Base-by-base conservation (phyloP, 2,888 invertebrate species). In the Platyscelio sp. region DNA sequence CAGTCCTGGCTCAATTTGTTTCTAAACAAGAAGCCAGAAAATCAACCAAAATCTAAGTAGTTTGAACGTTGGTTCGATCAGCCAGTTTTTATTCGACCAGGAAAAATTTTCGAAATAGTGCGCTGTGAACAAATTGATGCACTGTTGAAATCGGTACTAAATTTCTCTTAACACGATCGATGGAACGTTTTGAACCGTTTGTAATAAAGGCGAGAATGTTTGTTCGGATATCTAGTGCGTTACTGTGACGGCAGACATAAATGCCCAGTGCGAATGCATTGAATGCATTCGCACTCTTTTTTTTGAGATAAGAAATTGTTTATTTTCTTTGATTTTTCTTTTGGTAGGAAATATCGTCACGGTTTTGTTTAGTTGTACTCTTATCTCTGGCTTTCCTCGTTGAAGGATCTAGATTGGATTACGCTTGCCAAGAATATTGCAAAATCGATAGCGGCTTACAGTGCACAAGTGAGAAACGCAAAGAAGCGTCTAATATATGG, bases 371-470 rank as follows among this genome's bases (percentile, higher is more conserved):
- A 83, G 83, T 72, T 54, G 75, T 27, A 38, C 67, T 74, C 78
- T 83, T 83, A 83, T 83, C 83, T 83, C n/a, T 67, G 75, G 70
- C 68, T 78, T 78, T 75, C 49, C 78, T 38, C 40, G 75, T 74
- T 74, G 61, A 78, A 83, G 83, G 67, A 74, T 83, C 74, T 70
- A 74, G 75, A 83, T 83, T 83, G 83, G 78, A 78, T 83, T 83
- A 83, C 74, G 78, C 74, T 68, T 77, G 72, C 83, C 77, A 83
- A 75, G 83, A 83, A 83, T 83, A 83, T 83, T 78, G 77, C 78
- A 83, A 83, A 83, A 83, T 83, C 83, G 78, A 83, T 83, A 83
- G 60, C 40, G 40, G 74, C 63, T 78, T 74, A 74, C 77, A 67
- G 26, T 33, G 83, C 67, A 60, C 71, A 72, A 77, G 77, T 77